These are phyloP conservation scores for Alces alces DNA, from an alignment of 2,113 vertebrate genomes.

Conservation along the genomic window DNA sequence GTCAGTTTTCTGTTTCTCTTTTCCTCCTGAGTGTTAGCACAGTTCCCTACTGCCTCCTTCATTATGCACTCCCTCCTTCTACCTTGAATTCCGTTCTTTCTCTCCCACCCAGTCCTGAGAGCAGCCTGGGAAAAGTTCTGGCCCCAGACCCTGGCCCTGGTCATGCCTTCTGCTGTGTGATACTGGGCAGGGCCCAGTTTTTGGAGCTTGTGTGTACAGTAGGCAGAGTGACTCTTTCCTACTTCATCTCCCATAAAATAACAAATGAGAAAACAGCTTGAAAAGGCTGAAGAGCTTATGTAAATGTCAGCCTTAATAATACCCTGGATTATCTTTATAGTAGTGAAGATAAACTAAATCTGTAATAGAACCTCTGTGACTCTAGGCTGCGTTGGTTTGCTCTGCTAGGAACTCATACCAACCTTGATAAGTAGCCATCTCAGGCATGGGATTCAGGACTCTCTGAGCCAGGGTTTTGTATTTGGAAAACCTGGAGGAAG, in stretches of 20 bases:
- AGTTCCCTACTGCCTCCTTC: neutral
- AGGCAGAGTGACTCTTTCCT: neutral
- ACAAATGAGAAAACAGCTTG: slow-evolving; percentile 11
- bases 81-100: neutral
- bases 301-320: slow-evolving; percentile 7
- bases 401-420: neutral
- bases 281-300: neutral
- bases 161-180: neutral
- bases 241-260: slow-evolving; percentile 3
- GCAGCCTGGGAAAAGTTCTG: neutral
- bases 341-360: neutral
- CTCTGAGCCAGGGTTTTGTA: neutral
- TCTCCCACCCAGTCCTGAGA: neutral
- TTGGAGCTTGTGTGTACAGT: neutral
- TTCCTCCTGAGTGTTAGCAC: neutral
- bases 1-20: neutral
- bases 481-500: neutral
- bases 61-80: neutral
- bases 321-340: neutral
- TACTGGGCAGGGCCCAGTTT: neutral
- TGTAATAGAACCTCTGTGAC: neutral
- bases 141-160: neutral
- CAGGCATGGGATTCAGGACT: neutral
- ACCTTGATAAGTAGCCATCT: neutral
- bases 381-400: neutral